Conservation (phyloP, 2,113 vertebrate genomes). For the Danionella cerebrum region DNA sequence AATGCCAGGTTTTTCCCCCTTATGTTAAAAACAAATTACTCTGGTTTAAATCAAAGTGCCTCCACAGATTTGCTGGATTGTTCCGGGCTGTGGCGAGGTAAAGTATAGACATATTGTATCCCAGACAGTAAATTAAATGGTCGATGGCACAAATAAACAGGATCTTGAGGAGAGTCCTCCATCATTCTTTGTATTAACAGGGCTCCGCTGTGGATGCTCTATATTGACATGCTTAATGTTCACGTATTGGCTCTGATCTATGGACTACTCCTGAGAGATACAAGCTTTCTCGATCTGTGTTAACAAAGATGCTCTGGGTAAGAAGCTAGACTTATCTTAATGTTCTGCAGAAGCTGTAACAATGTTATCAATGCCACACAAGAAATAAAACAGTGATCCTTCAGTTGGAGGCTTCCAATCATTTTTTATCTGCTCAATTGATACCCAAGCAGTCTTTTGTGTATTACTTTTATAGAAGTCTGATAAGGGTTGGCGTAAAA, state of each 20-base stretch:
- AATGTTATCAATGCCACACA: conserved; percentile 29
- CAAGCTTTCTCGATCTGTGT: conserved; percentile 15
- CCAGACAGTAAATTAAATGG: conserved; percentile 33
- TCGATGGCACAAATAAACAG: conserved; percentile 40
- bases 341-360: conserved; percentile 15
- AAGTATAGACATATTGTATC: conserved; percentile 4
- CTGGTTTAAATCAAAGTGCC: conserved; percentile 17
- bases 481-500: no score
- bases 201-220: conserved; percentile 34
- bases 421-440: not conserved
- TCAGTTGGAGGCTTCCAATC: not conserved
- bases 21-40: no score
- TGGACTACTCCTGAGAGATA: conserved; percentile 26
- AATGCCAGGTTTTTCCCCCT: no score
- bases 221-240: conserved; percentile 42
- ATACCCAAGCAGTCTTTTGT: not conserved
- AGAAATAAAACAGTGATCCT: conserved; percentile 1
- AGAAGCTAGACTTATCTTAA: conserved; percentile 30
- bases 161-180: conserved; percentile 35
- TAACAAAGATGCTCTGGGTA: conserved; percentile 7
- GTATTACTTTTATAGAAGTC: no score
- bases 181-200: conserved; percentile 43
- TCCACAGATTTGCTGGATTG: conserved; percentile 3
- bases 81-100: not conserved
- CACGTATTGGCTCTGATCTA: conserved; percentile 36